A percentile compares a stretch with the other conserved stretches of the same genome.
phyloP scores from a whole-genome alignment of 2,888 invertebrate species.

The Griposia aprilina region DNA sequence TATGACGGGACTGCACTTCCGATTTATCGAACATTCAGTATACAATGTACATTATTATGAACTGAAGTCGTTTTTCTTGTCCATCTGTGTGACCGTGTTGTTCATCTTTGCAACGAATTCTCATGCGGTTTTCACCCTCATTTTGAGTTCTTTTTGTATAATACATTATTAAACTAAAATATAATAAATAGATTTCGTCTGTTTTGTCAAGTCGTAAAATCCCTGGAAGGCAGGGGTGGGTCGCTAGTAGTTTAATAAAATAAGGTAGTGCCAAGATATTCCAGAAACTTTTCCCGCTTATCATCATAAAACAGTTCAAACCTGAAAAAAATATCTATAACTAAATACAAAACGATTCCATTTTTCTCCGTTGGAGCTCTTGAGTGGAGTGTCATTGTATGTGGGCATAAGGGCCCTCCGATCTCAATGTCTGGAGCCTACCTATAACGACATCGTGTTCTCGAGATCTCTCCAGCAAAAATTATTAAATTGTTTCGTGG shows the following conservation, averaged over 20 bases:
- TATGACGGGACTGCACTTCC: not conserved
- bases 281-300: not conserved
- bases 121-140: not conserved
- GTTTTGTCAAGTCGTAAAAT: not conserved
- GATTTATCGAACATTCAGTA: not conserved
- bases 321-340: slow-evolving; percentile 48
- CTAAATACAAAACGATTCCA: slow-evolving; percentile 64
- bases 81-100: not conserved
- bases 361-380: slow-evolving; percentile 63
- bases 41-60: not conserved
- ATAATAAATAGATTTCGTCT: not conserved
- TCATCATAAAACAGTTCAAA: slow-evolving; percentile 8
- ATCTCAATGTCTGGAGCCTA: slow-evolving; percentile 60
- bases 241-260: not conserved
- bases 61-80: not conserved
- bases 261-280: not conserved
- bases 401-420: slow-evolving; percentile 53
- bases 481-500: slow-evolving; percentile 59
- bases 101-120: not conserved
- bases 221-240: too few relatives aligned
- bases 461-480: slow-evolving; percentile 47
- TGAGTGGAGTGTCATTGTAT: slow-evolving; percentile 60
- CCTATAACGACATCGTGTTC: slow-evolving; percentile 60
- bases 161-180: not conserved
- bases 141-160: too few relatives aligned